Evolutionary conservation across 1,140 invertebrate genomes (phyloP).

Genomic region (Drosophila virilis): DNA sequence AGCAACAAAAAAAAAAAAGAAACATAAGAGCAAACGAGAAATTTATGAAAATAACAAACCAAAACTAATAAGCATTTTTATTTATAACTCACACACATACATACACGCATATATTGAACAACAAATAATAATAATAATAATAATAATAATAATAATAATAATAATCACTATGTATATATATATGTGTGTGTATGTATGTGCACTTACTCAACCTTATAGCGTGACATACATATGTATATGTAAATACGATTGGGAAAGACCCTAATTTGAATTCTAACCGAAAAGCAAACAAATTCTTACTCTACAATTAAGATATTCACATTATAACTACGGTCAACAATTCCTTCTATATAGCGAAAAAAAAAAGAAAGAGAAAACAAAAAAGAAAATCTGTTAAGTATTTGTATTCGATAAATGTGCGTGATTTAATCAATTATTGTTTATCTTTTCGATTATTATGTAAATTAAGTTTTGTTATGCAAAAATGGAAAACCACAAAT

Average conservation of each 20-base stretch:
- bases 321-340: conserved; percentile 39
- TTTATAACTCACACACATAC: conserved; percentile 32
- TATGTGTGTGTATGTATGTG: conserved; percentile 4
- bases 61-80: conserved; percentile 62
- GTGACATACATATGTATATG: background rate
- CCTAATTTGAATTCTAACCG: background rate
- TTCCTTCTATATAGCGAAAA: conserved; percentile 39
- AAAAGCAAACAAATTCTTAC: background rate
- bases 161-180: background rate
- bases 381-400: conserved; percentile 38
- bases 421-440: background rate
- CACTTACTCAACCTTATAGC: background rate
- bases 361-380: no score
- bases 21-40: background rate
- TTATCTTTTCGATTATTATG: background rate
- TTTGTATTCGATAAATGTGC: conserved; percentile 22
- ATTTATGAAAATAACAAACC: conserved; percentile 5
- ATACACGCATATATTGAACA: conserved; percentile 19
- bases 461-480: conserved; percentile 26
- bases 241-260: background rate
- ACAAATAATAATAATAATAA: background rate
- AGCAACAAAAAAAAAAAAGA: conserved; percentile 20
- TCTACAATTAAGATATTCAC: conserved; percentile 8
- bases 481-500: background rate
- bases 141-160: background rate